Conservation (phyloP, 2,888 invertebrate genomes). For the Dione juno region DNA sequence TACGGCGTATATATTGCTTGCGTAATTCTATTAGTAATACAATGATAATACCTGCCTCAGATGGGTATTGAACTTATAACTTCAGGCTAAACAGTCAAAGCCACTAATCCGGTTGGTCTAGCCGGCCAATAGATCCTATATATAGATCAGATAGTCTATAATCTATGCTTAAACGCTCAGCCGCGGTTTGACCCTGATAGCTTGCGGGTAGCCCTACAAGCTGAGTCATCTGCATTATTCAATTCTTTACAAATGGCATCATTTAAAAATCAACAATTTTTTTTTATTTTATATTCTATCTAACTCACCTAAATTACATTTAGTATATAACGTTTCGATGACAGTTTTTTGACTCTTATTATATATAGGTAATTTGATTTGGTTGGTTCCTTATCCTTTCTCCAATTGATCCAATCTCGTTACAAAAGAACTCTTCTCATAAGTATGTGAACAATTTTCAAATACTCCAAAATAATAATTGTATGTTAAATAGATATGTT, state of each 20-base stretch:
- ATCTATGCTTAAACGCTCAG: constrained; percentile 21
- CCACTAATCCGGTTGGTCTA: constrained; percentile 7
- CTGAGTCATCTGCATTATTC: constrained; percentile 8
- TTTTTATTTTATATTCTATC: too few species aligned
- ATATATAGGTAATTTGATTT: too few species aligned
- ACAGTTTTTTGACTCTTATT: too few species aligned
- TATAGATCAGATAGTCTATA: constrained; percentile 9
- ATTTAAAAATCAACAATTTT: neutral
- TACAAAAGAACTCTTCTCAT: too few species aligned
- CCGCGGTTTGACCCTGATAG: constrained; percentile 23
- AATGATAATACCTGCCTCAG: neutral
- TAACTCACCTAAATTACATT: too few species aligned
- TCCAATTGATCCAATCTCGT: too few species aligned
- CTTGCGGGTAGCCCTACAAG: constrained; percentile 10
- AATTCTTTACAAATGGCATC: constrained; percentile 18
- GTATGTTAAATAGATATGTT: neutral
- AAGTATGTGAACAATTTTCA: too few species aligned
- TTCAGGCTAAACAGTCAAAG: neutral
- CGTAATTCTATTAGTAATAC: neutral
- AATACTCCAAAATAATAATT: too few species aligned
- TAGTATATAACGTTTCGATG: too few species aligned
- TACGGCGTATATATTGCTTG: neutral
- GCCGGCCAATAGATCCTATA: constrained; percentile 11
- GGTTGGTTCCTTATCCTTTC: too few species aligned
- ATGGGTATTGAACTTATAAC: neutral